phyloP scores from a whole-genome alignment of 2,797 vertebrate genomes.

The Corythornis leucogaster region DNA sequence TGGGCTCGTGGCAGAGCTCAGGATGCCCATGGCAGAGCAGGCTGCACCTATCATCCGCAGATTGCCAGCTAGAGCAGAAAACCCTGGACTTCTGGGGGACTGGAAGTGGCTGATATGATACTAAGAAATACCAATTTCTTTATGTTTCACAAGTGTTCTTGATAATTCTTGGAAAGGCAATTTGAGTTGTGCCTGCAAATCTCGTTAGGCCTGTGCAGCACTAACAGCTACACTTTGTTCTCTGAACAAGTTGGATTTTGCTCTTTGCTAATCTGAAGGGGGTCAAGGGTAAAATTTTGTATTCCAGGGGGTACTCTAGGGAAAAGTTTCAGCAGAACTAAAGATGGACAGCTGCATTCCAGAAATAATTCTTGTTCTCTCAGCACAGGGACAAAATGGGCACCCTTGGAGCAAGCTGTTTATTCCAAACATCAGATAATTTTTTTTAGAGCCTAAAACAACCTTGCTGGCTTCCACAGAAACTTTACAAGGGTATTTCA shows the following conservation, averaged over 20 bases:
- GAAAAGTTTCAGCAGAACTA: background rate
- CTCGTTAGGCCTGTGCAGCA: background rate
- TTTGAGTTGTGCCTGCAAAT: background rate
- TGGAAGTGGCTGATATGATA: background rate
- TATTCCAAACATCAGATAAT: background rate
- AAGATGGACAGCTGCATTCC: background rate
- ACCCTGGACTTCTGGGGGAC: background rate
- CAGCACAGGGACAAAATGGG: background rate
- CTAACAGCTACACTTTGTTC: background rate
- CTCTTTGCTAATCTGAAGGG: background rate
- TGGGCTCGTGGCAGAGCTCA: background rate
- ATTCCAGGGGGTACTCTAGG: background rate
- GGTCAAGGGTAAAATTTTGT: constrained; percentile 34
- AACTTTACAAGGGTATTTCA: constrained; percentile 7
- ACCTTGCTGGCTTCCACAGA: background rate
- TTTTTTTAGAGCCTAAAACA: background rate
- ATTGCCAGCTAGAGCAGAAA: background rate
- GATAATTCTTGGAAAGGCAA: constrained; percentile 25
- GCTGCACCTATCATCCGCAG: background rate
- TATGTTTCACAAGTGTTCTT: background rate
- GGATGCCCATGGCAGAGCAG: background rate
- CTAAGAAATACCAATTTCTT: background rate
- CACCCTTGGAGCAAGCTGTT: background rate
- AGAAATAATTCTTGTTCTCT: constrained; percentile 31
- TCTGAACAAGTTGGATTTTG: background rate